Conservation (phyloP, 2,888 invertebrate genomes). For the Anticlea derivata region DNA sequence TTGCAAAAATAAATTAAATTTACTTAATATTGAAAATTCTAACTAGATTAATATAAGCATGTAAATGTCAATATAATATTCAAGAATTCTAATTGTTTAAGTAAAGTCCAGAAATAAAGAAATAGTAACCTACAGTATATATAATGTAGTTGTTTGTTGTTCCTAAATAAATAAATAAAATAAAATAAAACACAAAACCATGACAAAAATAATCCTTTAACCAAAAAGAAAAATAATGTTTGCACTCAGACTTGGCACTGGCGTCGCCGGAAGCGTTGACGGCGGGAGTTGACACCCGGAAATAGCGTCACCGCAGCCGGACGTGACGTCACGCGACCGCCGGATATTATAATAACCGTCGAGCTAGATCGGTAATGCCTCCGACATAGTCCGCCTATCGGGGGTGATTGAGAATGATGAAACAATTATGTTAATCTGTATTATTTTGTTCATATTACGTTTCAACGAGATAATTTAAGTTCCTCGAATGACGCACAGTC, state of each 20-base stretch:
- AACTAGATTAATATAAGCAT: too few relatives aligned
- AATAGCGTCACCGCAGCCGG: slow-evolving; percentile 57
- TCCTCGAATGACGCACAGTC: too few relatives aligned
- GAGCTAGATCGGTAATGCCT: slow-evolving; percentile 19
- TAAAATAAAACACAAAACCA: not conserved
- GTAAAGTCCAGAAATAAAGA: too few relatives aligned
- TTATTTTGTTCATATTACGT: too few relatives aligned
- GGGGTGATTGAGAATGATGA: slow-evolving; percentile 6
- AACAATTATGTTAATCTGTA: not conserved
- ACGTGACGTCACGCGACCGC: slow-evolving; percentile 45
- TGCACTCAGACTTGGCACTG: slow-evolving; percentile 8
- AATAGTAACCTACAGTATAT: too few relatives aligned
- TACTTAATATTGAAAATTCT: too few relatives aligned
- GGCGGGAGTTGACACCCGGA: slow-evolving; percentile 59
- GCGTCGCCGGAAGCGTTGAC: slow-evolving; percentile 50
- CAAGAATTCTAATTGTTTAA: too few relatives aligned
- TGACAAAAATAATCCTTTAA: not conserved
- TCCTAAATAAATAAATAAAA: too few relatives aligned
- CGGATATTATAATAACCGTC: slow-evolving; percentile 45
- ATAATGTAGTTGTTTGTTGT: too few relatives aligned
- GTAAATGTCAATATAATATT: too few relatives aligned
- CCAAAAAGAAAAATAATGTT: slow-evolving; percentile 4
- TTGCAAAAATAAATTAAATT: too few relatives aligned
- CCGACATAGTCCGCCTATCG: slow-evolving; percentile 8
- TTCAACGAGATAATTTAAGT: too few relatives aligned